Evolutionary conservation across 2,888 invertebrate genomes (phyloP).

Genomic region (Cheilosia scutellata): DNA sequence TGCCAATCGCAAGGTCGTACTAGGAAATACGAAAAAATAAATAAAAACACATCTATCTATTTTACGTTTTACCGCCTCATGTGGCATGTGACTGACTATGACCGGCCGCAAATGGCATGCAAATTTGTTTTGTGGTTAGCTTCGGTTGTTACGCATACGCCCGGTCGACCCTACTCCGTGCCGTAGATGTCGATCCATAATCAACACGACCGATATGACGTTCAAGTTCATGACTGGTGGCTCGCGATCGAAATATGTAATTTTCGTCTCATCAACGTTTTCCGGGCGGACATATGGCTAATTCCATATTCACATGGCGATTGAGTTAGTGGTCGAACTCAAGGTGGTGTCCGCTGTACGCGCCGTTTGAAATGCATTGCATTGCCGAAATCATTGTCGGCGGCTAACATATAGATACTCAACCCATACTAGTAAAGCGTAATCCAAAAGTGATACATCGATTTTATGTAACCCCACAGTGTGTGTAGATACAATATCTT

Average conservation of each 20-base stretch:
- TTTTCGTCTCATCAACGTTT: constrained; percentile 41
- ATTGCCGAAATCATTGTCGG: constrained; percentile 27
- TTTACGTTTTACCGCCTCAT: background rate
- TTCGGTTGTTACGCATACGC: constrained; percentile 37
- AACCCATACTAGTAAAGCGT: background rate
- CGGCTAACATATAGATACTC: too few relatives aligned
- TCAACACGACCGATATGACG: constrained; percentile 36
- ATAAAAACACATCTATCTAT: too few relatives aligned
- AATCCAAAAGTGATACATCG: constrained; percentile 5
- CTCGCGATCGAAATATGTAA: constrained; percentile 63
- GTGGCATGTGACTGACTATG: background rate
- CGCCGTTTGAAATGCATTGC: constrained; percentile 32
- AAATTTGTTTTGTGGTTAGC: constrained; percentile 46
- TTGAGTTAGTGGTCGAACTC: constrained; percentile 48
- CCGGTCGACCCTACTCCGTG: constrained; percentile 48
- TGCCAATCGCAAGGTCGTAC: constrained; percentile 22
- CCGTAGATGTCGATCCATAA: constrained; percentile 45
- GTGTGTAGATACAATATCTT: constrained; percentile 13
- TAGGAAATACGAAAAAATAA: constrained; percentile 25
- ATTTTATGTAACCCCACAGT: constrained; percentile 30
- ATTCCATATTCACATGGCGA: constrained; percentile 59
- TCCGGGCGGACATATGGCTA: constrained; percentile 34
- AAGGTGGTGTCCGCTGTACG: constrained; percentile 30
- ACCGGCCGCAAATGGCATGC: constrained; percentile 57
- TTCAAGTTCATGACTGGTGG: constrained; percentile 70